Evolutionary conservation across 2,888 invertebrate species (phyloP).

Genomic region (Andricus quercusramuli): DNA sequence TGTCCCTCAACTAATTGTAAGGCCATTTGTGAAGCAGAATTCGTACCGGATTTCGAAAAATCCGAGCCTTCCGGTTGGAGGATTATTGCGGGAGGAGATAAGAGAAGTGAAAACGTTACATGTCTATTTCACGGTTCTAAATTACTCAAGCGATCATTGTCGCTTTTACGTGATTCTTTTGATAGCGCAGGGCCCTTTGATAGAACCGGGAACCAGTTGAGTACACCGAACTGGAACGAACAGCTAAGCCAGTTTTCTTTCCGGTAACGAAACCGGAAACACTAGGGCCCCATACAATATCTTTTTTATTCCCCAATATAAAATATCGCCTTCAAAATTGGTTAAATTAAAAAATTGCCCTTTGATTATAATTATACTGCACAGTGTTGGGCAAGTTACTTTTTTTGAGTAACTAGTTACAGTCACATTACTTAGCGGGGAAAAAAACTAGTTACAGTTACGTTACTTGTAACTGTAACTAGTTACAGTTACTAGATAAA

Average conservation of each 20-base stretch:
- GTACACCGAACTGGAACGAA: slow-evolving; percentile 43
- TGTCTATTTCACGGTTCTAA: neutral
- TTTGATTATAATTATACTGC: neutral
- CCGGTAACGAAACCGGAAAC: slow-evolving; percentile 48
- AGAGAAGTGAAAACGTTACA: slow-evolving; percentile 1
- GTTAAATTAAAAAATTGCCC: neutral
- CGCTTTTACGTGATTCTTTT: slow-evolving; percentile 46
- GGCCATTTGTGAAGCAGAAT: neutral
- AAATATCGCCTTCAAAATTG: neutral
- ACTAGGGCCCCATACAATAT: slow-evolving; percentile 8
- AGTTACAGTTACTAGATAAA: too few species aligned
- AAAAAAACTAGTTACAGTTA: too few species aligned
- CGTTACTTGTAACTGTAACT: too few species aligned
- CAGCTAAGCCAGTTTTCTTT: slow-evolving; percentile 47
- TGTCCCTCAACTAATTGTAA: too few species aligned
- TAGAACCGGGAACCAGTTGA: neutral
- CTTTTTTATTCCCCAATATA: neutral
- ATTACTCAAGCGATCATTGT: slow-evolving; percentile 26
- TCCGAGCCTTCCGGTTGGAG: neutral
- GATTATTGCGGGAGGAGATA: slow-evolving; percentile 4
- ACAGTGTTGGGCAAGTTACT: too few species aligned
- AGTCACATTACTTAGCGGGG: too few species aligned
- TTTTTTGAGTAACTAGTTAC: too few species aligned
- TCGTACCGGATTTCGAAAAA: neutral
- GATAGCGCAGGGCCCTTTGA: slow-evolving; percentile 13